Conservation (phyloP, 2,113 vertebrate species). For the Rhinoptilus africanus region DNA sequence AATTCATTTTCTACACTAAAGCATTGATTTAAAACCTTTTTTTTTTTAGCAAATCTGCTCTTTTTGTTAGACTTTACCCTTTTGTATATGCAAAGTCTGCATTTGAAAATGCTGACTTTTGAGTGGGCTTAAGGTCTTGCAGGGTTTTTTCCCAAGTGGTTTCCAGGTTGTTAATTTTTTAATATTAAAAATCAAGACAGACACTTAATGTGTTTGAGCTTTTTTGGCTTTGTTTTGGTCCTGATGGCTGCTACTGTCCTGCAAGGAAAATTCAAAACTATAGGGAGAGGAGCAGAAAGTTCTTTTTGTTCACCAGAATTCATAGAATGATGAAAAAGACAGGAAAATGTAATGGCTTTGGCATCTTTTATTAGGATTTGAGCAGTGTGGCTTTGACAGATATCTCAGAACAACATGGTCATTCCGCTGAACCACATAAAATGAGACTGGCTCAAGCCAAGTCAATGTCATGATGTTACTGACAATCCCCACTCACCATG, state of each 20-base stretch:
- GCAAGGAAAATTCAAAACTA: neutral
- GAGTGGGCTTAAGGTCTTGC: neutral
- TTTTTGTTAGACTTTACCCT: neutral
- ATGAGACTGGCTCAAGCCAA: neutral
- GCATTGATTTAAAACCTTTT: neutral
- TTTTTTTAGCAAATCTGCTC: neutral
- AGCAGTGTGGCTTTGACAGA: neutral
- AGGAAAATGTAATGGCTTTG: neutral
- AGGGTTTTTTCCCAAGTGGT: neutral
- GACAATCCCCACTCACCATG: accelerated
- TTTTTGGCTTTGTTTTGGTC: neutral
- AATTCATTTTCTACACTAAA: neutral
- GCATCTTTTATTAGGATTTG: neutral
- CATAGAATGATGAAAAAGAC: neutral
- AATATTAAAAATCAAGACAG: neutral
- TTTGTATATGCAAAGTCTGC: neutral
- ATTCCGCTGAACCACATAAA: neutral
- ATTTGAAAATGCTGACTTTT: neutral
- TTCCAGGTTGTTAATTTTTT: neutral
- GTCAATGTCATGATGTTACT: neutral
- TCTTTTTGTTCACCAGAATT: neutral
- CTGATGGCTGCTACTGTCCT: neutral
- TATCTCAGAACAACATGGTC: neutral
- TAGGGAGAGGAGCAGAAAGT: neutral
- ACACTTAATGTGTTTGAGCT: neutral